These are phyloP conservation scores for Yponomeuta sedellus DNA, from an alignment of 2,888 invertebrate genomes.

Conservation along the genomic window DNA sequence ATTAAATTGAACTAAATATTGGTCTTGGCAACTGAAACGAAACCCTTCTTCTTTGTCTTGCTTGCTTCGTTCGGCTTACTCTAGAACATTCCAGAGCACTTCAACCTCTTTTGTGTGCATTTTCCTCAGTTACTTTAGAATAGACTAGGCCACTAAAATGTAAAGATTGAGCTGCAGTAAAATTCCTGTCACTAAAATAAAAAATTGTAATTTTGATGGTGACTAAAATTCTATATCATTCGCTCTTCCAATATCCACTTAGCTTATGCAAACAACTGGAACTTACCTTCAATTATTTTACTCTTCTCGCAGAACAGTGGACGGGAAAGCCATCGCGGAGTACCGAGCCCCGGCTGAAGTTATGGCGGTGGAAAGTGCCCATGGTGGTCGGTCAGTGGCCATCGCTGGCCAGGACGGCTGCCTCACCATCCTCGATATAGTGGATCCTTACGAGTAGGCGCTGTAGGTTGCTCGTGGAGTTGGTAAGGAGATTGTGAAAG, in stretches of 20 bases:
- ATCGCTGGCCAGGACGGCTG: constrained; percentile 96
- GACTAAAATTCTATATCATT: no score
- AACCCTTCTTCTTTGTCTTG: no score
- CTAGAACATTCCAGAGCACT: background rate
- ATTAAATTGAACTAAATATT: no score
- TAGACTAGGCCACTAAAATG: no score
- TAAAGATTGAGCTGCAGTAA: no score
- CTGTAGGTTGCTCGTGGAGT: background rate
- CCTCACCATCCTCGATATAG: constrained; percentile 88
- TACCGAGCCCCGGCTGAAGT: constrained; percentile 93
- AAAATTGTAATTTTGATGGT: no score
- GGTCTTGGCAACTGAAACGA: background rate
- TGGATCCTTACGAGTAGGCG: constrained; percentile 59
- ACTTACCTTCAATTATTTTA: background rate
- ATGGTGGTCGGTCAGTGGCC: constrained; percentile 88
- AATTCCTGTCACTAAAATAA: no score
- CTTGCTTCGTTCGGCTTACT: background rate
- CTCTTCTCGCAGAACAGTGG: constrained; percentile 79
- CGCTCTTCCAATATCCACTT: no score
- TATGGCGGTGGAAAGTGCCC: constrained; percentile 89
- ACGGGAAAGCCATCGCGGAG: constrained; percentile 95
- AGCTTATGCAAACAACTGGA: no score
- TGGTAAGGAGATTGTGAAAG: no score
- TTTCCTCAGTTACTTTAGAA: no score
- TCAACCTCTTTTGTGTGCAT: no score